Percentiles rank a stretch among this genome's conserved stretches.
Evolutionary conservation across 2,113 vertebrate genomes (phyloP).

Genomic region (Xiphophorus couchianus): DNA sequence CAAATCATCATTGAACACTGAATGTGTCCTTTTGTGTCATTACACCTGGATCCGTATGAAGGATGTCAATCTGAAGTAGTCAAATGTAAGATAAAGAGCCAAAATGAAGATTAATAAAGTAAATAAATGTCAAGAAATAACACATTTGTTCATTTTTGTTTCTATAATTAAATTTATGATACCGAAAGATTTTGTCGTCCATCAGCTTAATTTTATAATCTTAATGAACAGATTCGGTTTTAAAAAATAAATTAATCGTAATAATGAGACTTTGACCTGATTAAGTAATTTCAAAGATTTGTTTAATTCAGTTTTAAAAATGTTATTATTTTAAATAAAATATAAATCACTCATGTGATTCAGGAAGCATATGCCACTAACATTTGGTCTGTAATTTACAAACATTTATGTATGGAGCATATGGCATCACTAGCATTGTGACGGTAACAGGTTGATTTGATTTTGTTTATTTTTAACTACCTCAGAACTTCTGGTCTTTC

Average conservation of each 20-base stretch:
- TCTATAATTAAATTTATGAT: neutral
- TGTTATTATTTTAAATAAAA: no score
- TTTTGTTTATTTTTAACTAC: neutral
- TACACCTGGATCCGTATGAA: neutral
- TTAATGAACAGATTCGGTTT: neutral
- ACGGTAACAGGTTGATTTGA: neutral
- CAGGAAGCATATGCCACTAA: no score
- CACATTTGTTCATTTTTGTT: neutral
- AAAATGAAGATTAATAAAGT: neutral
- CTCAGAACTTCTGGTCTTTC: no score
- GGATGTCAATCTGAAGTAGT: neutral
- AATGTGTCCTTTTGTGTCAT: no score
- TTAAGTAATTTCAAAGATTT: neutral
- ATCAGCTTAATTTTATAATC: neutral
- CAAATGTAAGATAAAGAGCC: neutral
- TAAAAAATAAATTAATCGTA: neutral
- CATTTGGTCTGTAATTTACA: no score
- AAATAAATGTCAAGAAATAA: neutral
- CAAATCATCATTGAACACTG: no score
- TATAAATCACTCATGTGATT: no score
- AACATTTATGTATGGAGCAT: no score
- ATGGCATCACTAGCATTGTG: no score
- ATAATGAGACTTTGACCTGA: no score
- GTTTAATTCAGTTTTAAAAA: no score
- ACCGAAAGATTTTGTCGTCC: neutral